phyloP scores from a whole-genome alignment of 2,113 vertebrate genomes.

The Pluvialis apricaria region DNA sequence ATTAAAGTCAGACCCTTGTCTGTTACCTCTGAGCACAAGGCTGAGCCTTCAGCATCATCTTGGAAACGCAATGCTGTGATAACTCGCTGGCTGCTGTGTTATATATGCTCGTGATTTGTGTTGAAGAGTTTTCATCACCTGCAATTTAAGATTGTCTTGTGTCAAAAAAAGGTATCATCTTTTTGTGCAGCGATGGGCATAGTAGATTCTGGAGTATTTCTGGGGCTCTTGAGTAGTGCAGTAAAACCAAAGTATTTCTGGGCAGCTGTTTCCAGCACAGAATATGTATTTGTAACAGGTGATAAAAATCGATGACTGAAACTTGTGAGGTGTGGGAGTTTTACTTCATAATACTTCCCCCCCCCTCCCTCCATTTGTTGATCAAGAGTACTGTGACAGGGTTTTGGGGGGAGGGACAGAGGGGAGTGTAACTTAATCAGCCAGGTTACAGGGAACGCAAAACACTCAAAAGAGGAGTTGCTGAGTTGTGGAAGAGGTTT shows the following conservation, averaged over 20 bases:
- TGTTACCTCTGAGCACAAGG: accelerated
- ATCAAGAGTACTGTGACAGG: too few relatives aligned
- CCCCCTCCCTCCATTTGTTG: accelerated
- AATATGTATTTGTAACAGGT: accelerated
- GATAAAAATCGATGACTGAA: neutral
- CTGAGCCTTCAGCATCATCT: accelerated
- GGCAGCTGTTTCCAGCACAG: neutral
- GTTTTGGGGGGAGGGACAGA: neutral
- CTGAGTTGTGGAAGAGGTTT: neutral
- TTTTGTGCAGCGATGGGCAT: too few relatives aligned
- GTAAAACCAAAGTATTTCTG: accelerated
- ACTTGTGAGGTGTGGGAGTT: accelerated
- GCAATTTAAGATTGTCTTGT: neutral
- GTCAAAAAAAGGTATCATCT: neutral
- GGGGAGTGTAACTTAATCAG: neutral
- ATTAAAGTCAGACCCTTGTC: neutral
- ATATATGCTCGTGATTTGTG: accelerated
- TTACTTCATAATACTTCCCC: accelerated
- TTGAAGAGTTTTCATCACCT: neutral
- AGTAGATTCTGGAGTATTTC: accelerated
- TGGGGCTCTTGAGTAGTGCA: neutral
- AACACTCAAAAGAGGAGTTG: neutral
- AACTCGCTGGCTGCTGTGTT: neutral
- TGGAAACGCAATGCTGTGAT: accelerated
- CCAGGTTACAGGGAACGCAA: neutral